Base-by-base conservation (phyloP, 2,797 vertebrate species). In the Dermochelys coriacea region DNA sequence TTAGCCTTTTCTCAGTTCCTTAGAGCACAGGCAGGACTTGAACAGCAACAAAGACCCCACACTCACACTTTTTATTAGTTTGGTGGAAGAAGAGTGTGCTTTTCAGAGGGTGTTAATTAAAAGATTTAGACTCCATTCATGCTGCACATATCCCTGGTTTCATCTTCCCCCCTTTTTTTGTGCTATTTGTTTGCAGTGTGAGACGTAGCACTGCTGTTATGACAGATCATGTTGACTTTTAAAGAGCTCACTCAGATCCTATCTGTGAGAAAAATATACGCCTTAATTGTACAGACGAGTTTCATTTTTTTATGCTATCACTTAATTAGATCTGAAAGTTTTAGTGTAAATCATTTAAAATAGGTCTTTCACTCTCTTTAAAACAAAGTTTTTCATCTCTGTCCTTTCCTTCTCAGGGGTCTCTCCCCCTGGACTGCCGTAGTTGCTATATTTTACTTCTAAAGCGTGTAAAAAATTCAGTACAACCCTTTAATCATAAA, bases 21-120 rank as follows among this genome's bases (percentile, higher is more conserved):
- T 95, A 97, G 97, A 97, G 96, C 1, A 0, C 96, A 97, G 91
- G 97, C 94, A 95, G 96, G 94, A 96, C 96, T 97, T 97, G 96
- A 97, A 95, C 97, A 97, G 98, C 98, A 98, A 98, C 96, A 98
- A 99, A 99, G 98, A 99, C 98, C 98, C 98, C 98, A 98, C 97
- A 98, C 98, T 98, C 98, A 98, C 98, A 96, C 91, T 96, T 99
- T 99, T 98, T 99, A 99, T 99, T 99, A 99, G 98, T 98, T 98
- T 98, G 98, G 98, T 98, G 98, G 98, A 98, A 98, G 98, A 98
- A 98, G 98, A 99, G 98, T 98, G 97, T 98, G 98, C 98, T 99
- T 99, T 99, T 99, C 98, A 99, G 98, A 98, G 98, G 98, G 98
- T 98, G 98, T 99, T 99, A 99, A 99, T 99, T 98, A 99, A 99